Evolutionary conservation across 1,140 invertebrate species (phyloP).

Genomic region (Lucilia cuprina): DNA sequence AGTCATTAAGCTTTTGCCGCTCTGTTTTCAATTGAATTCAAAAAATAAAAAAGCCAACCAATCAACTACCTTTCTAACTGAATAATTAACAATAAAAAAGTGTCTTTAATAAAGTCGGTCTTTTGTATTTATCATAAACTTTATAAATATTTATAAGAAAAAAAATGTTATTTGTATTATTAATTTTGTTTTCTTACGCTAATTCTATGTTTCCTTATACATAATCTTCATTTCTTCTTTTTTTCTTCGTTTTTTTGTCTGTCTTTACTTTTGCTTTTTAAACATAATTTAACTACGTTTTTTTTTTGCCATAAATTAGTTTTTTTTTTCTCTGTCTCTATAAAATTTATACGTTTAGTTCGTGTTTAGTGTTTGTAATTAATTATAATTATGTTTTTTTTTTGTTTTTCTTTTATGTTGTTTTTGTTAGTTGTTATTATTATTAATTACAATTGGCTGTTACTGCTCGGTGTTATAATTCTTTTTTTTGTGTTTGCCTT

Average conservation of each 20-base stretch:
- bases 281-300: neutral
- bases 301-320: neutral
- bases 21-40: too few species aligned
- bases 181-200: too few species aligned
- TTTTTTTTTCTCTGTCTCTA: neutral
- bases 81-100: too few species aligned
- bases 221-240: neutral
- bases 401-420: too few species aligned
- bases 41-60: too few species aligned
- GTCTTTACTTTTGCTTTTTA: neutral
- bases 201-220: too few species aligned
- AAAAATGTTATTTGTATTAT: too few species aligned
- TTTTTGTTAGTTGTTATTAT: neutral
- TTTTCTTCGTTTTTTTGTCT: neutral
- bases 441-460: neutral
- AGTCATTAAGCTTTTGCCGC: too few species aligned
- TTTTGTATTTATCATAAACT: too few species aligned
- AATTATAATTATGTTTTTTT: neutral
- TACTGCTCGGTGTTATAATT: neutral
- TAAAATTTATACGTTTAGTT: neutral
- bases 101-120: too few species aligned
- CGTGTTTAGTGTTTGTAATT: neutral
- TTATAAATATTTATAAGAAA: too few species aligned
- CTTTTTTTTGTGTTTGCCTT: neutral
- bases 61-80: too few species aligned